Evolutionary conservation across 2,113 vertebrate genomes (phyloP).

Genomic region (Anguilla japonica): DNA sequence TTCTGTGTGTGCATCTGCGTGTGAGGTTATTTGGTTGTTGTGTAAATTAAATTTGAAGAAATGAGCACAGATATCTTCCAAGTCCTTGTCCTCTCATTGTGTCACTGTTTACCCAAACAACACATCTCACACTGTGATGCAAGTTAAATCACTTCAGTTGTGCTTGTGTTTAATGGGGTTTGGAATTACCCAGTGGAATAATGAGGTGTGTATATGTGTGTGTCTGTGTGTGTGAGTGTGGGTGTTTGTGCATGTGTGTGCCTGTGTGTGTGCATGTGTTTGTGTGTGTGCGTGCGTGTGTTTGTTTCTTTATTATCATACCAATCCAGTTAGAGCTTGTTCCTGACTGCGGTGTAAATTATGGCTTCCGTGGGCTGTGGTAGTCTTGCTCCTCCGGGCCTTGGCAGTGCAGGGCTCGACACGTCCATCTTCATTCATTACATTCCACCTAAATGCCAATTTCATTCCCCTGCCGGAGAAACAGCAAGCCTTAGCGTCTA

Average conservation of each 20-base stretch:
- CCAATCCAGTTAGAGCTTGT: background rate
- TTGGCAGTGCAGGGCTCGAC: constrained; percentile 26
- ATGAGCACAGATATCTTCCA: background rate
- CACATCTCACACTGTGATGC: background rate
- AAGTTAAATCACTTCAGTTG: background rate
- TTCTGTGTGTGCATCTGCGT: background rate
- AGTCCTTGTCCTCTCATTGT: background rate
- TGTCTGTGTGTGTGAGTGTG: constrained; percentile 29
- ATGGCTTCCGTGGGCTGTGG: background rate
- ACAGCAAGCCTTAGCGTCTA: background rate
- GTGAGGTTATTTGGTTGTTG: background rate
- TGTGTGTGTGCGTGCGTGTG: constrained; percentile 13
- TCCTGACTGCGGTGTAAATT: background rate
- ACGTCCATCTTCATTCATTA: constrained; percentile 29
- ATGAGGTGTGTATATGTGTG: constrained; percentile 27
- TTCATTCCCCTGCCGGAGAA: background rate
- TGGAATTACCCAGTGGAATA: background rate
- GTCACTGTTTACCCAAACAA: background rate
- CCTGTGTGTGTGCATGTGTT: constrained; percentile 29
- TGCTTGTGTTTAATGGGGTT: background rate
- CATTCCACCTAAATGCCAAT: background rate
- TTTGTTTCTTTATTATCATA: constrained; percentile 5
- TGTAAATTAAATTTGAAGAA: background rate
- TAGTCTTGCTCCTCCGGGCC: constrained; percentile 22
- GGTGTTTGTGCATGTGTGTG: constrained; percentile 16